These are phyloP conservation scores for Ostrea edulis DNA, from an alignment of 1,140 invertebrate genomes.

Conservation along the genomic window DNA sequence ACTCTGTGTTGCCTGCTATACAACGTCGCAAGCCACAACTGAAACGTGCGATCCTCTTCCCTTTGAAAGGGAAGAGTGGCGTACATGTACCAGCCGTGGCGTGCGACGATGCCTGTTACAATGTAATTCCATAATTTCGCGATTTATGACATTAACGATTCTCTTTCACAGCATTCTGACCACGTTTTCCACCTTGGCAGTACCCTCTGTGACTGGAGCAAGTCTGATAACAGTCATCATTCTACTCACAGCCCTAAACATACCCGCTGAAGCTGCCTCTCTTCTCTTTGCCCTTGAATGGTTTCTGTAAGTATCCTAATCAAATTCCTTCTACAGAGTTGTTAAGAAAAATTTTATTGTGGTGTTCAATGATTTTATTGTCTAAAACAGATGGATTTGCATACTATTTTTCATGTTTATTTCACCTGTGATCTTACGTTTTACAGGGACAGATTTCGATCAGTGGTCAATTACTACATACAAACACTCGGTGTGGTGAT, in stretches of 20 bases:
- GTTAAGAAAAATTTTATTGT: too few species aligned
- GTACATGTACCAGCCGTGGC: too few species aligned
- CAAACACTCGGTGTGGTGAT: conserved; percentile 93
- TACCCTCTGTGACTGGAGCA: conserved; percentile 71
- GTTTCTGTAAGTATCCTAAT: conserved; percentile 88
- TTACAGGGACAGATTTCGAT: conserved; percentile 90
- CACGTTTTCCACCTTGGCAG: conserved; percentile 68
- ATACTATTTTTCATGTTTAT: neutral
- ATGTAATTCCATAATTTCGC: neutral
- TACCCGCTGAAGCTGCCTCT: conserved; percentile 86
- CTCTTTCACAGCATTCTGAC: conserved; percentile 65
- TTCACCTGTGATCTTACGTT: conserved; percentile 32
- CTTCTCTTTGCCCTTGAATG: conserved; percentile 93
- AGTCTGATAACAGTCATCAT: conserved; percentile 72
- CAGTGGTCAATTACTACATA: conserved; percentile 93
- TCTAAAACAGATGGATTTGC: too few species aligned
- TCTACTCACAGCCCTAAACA: conserved; percentile 67
- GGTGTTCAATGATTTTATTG: too few species aligned
- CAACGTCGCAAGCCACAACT: too few species aligned
- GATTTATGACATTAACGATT: too few species aligned
- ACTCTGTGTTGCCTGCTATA: too few species aligned
- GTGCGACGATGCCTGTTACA: too few species aligned
- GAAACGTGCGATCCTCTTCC: too few species aligned
- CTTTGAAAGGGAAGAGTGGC: too few species aligned
- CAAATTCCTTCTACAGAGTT: neutral